A percentile compares a stretch with the other conserved stretches of the same genome.
Evolutionary conservation across 2,888 invertebrate species (phyloP).

Genomic region (Hyposoter didymator): DNA sequence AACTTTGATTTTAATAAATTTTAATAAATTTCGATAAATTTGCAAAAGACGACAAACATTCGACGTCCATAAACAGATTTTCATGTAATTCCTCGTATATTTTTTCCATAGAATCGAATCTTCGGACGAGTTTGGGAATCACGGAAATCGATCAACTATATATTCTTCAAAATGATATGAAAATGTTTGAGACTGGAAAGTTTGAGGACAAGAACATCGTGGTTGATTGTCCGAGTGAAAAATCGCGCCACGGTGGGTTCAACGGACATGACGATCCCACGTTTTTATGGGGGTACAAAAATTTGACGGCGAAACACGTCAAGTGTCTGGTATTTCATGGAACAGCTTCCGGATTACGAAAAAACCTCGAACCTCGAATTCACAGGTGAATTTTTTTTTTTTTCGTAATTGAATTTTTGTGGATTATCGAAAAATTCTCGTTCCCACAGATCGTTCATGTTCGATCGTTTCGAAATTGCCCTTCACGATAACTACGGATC

Average conservation of each 20-base stretch:
- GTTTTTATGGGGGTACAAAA: slow-evolving; percentile 90
- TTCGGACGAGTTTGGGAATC: slow-evolving; percentile 74
- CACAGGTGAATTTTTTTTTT: slow-evolving; percentile 81
- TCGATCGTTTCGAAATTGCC: slow-evolving; percentile 93
- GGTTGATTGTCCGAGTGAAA: slow-evolving; percentile 84
- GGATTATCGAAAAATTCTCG: slow-evolving; percentile 62
- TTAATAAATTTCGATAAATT: neutral
- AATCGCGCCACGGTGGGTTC: slow-evolving; percentile 77
- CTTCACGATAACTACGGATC: slow-evolving; percentile 95
- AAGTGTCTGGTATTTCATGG: slow-evolving; percentile 95
- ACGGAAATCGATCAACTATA: slow-evolving; percentile 90
- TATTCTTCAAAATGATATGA: slow-evolving; percentile 93
- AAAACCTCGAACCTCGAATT: slow-evolving; percentile 86
- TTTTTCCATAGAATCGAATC: slow-evolving; percentile 83
- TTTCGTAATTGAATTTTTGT: neutral
- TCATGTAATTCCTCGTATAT: neutral
- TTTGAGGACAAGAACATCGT: slow-evolving; percentile 94
- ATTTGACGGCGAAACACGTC: slow-evolving; percentile 88
- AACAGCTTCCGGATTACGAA: slow-evolving; percentile 87
- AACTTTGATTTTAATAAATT: too few relatives aligned
- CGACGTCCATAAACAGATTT: neutral
- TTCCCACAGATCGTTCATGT: slow-evolving; percentile 88
- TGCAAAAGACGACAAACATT: neutral
- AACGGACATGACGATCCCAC: slow-evolving; percentile 83
- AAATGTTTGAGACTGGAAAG: slow-evolving; percentile 92